A percentile compares a stretch with the other conserved stretches of the same genome.
phyloP scores from a whole-genome alignment of 1,140 invertebrate species.

The Melitaea cinxia region DNA sequence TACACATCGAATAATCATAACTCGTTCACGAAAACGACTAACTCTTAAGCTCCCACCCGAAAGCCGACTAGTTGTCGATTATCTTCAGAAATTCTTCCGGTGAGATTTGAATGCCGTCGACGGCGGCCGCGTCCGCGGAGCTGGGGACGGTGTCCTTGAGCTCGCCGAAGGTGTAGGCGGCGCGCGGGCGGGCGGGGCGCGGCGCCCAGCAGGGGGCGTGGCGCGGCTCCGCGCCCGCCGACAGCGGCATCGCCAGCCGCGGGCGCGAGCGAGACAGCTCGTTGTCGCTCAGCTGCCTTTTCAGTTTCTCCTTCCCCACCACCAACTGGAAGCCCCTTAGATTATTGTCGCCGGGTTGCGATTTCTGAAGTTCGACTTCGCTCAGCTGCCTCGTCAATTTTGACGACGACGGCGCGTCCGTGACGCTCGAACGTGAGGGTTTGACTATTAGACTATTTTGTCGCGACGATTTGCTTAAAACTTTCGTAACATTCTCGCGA shows the following conservation, averaged over 20 bases:
- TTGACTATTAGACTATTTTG: constrained; percentile 63
- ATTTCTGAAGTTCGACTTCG: constrained; percentile 52
- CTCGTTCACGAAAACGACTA: constrained; percentile 50
- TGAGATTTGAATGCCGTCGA: constrained; percentile 53
- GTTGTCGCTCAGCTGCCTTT: constrained; percentile 67
- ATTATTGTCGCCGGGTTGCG: constrained; percentile 36
- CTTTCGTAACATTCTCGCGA: constrained; percentile 36
- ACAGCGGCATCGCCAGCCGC: constrained; percentile 68
- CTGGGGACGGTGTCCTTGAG: constrained; percentile 68
- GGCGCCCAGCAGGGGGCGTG: constrained; percentile 56
- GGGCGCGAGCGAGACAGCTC: constrained; percentile 57
- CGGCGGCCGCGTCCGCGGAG: constrained; percentile 45
- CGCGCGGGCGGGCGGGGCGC: constrained; percentile 31
- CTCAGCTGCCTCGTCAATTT: constrained; percentile 58
- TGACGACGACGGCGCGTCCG: constrained; percentile 31
- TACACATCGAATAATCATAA: constrained; percentile 62
- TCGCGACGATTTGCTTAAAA: constrained; percentile 37
- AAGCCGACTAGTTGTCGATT: constrained; percentile 60
- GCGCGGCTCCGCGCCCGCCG: constrained; percentile 65
- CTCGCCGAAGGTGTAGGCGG: constrained; percentile 69
- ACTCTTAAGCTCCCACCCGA: constrained; percentile 26
- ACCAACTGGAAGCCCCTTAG: constrained; percentile 64
- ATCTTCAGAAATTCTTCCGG: constrained; percentile 70
- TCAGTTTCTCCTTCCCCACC: constrained; percentile 66
- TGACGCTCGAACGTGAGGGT: constrained; percentile 37